Evolutionary conservation across 2,797 vertebrate genomes (phyloP), one percentile per base, ranked within the genome.

Genomic region (Parotocinclus haroldoi): DNA sequence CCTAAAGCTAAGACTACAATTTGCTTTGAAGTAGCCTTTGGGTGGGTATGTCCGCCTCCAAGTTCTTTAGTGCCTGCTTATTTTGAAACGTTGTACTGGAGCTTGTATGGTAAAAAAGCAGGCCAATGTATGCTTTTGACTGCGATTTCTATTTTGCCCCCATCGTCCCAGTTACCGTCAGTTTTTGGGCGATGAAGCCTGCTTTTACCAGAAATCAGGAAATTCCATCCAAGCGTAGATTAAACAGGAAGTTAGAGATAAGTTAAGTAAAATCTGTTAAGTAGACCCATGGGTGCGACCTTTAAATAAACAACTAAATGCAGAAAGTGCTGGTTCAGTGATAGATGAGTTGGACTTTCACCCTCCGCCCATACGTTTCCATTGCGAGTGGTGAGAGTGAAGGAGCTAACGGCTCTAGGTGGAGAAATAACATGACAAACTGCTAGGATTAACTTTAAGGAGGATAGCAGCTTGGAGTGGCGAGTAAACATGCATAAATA

Each of bases 171-270:
- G 10, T 18, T 42, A 36, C 37, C 55, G 60, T 76, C 48, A 38
- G 38, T 45, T 60, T 53, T 8, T 10, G 18, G 39, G 38, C 39
- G 16, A 7, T 16, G 13, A 59, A 60, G 50, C n/a, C 0, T 53
- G 63, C 56, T 70, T 53, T 36, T 42, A 54, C 27, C 11, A 8
- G 7, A 59, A 71, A 77, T 79, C 78, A 75, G 58, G 69, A 73
- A 71, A 75, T 60, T 63, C 27, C 51, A 79, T 77, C 75, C 72
- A 37, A 40, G 37, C n/a, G 48, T 14, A 54, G 38, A 51, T 51
- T 66, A 59, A 72, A 63, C 64, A 75, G 72, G 64, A 71, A 75
- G 63, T 46, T 9, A 40, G 57, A 62, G 63, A 76, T 70, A 72
- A 69, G 59, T 62, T 16, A 19, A 40, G 51, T 9, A 45, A 27